Base-by-base conservation (phyloP, 2,888 invertebrate genomes). In the Caenorhabditis panamensis region DNA sequence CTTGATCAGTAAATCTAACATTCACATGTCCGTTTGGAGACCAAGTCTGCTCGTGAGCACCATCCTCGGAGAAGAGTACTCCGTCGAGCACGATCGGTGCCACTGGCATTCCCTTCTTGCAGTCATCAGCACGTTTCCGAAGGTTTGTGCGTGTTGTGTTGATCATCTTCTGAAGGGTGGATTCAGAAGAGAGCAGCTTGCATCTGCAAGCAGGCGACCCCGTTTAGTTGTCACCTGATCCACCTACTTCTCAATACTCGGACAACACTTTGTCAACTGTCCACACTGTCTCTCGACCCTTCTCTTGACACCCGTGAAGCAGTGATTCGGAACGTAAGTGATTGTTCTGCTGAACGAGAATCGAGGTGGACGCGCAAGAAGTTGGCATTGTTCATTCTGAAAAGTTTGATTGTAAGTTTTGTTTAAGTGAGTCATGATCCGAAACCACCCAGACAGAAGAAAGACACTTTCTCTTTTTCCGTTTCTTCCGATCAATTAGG, bases 241-340 rank as follows among this genome's bases (percentile, higher is more conserved):
- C 28, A 72, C 64, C 31, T 63, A 84, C 79, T 80, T 81, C 31
- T 79, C 72, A 6, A 83, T 63, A 24, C 82, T 67, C 20, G 79
- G 75, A 79, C 88, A 88, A 68, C 88, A 88, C n/a, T 79, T 77
- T 36, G 63, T 56, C 56, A 87, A 66, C 16, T 59, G 49, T 13
- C 85, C 84, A 59, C 88, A 88, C 67, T 87, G 84, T 54, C 86
- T 66, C 31, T 83, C 84, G 11, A 84, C 59, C 37, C 88, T 68
- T 36, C 80, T 61, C 20, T 87, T 80, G 31, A 84, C 67, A 58
- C 88, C 88, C 20, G 85, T 82, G 78, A 88, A 88, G 61, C 88
- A 88, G 63, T 85, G 83, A 11, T 80, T 84, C 11, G 88, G 88
- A 49, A 86, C 84, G 75, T 86, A 84, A 8, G 85, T 79, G 36